Evolutionary conservation across 1,140 invertebrate species (phyloP).

Genomic region (Bombus confusus): DNA sequence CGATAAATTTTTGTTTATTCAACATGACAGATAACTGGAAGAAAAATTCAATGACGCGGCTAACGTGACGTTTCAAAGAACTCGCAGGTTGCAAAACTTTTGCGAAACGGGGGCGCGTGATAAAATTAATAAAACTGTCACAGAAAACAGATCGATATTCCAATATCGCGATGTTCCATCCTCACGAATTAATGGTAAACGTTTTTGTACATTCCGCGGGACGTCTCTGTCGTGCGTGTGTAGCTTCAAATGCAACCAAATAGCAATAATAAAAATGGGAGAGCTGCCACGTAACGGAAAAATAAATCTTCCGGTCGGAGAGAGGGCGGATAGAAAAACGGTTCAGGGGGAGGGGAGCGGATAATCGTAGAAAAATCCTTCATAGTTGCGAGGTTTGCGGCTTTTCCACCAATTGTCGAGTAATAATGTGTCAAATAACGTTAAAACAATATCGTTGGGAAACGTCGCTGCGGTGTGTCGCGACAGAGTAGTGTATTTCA

Average conservation of each 20-base stretch:
- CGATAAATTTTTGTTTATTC: constrained; percentile 1
- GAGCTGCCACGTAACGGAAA: not conserved
- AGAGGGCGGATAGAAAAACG: not conserved
- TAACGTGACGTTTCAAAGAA: not conserved
- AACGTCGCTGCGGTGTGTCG: not conserved
- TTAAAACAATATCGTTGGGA: constrained; percentile 32
- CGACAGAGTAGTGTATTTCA: constrained; percentile 50
- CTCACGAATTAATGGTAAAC: constrained; percentile 17
- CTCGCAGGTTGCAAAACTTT: not conserved
- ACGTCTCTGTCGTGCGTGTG: not conserved
- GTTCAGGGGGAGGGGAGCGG: fast-evolving
- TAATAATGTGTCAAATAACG: constrained; percentile 49
- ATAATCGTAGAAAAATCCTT: no score
- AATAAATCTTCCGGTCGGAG: not conserved
- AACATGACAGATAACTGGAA: not conserved
- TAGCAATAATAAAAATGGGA: constrained; percentile 27
- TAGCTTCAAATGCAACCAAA: not conserved
- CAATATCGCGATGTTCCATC: constrained; percentile 27
- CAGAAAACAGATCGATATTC: constrained; percentile 15
- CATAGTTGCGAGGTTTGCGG: not conserved
- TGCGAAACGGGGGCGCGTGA: not conserved
- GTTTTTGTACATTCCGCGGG: not conserved
- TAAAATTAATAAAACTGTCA: constrained; percentile 34
- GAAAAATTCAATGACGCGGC: not conserved
- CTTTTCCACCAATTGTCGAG: not conserved